A percentile compares a stretch with the other conserved stretches of the same genome.
phyloP scores from a whole-genome alignment of 2,888 invertebrate species.

The Hemithea aestivaria region DNA sequence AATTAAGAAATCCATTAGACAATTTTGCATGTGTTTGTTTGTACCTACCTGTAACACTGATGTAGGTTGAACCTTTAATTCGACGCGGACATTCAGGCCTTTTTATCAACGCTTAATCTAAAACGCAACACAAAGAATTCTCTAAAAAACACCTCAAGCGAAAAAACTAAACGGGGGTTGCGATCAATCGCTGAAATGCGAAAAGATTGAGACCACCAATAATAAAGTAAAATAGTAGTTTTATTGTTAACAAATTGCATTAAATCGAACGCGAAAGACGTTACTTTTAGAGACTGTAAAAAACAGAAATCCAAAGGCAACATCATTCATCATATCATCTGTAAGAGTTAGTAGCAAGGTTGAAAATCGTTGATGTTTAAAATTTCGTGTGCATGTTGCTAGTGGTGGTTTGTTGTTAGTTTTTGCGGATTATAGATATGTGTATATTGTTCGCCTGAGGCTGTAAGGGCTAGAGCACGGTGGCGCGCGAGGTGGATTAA shows the following conservation, averaged over 20 bases:
- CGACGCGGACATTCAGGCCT: neutral
- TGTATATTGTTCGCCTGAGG: slow-evolving; percentile 41
- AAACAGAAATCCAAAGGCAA: too few species aligned
- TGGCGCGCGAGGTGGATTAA: slow-evolving; percentile 72
- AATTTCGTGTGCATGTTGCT: slow-evolving; percentile 6
- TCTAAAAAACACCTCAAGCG: neutral
- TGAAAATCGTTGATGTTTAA: slow-evolving; percentile 10
- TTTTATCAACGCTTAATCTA: neutral
- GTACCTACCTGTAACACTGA: slow-evolving; percentile 18
- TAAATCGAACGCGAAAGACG: slow-evolving; percentile 57
- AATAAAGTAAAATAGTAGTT: slow-evolving; percentile 48
- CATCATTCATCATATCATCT: too few species aligned
- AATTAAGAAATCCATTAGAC: too few species aligned
- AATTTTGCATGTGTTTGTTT: too few species aligned
- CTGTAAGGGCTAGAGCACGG: slow-evolving; percentile 33
- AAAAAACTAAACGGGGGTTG: slow-evolving; percentile 6
- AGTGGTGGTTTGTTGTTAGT: slow-evolving; percentile 49
- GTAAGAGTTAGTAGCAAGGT: too few species aligned
- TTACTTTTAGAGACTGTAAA: slow-evolving; percentile 42
- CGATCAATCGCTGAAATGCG: slow-evolving; percentile 19
- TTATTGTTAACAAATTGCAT: slow-evolving; percentile 69
- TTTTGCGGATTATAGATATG: slow-evolving; percentile 69
- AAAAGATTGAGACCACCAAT: slow-evolving; percentile 44
- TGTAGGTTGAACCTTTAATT: slow-evolving; percentile 14
- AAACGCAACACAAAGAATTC: slow-evolving; percentile 2